Evolutionary conservation across 2,113 vertebrate genomes (phyloP).

Genomic region (Lepisosteus oculatus): DNA sequence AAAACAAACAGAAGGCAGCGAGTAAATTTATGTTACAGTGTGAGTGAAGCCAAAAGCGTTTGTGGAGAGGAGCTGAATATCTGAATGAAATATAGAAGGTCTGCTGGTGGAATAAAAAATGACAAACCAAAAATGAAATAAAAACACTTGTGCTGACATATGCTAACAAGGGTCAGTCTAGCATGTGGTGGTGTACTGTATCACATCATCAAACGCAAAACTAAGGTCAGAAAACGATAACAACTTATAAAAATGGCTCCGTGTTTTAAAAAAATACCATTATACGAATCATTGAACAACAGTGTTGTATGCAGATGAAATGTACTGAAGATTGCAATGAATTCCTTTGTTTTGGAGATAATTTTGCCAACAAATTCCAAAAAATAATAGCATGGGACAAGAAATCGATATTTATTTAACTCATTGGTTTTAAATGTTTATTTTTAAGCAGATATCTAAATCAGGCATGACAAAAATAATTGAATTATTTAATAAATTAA

Average conservation of each 20-base stretch:
- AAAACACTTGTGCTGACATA: not conserved
- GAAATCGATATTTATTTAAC: no score
- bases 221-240: constrained; percentile 9
- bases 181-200: constrained; percentile 33
- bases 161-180: constrained; percentile 19
- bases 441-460: no score
- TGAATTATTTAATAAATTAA: no score
- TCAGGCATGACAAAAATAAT: no score
- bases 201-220: constrained; percentile 5
- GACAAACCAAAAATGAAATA: not conserved
- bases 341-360: no score
- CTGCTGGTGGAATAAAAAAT: constrained; percentile 33
- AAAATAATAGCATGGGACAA: no score
- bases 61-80: constrained; percentile 27
- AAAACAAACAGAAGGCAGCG: constrained; percentile 20
- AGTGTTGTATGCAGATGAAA: not conserved
- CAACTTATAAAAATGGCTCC: no score
- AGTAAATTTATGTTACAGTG: constrained; percentile 46
- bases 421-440: no score
- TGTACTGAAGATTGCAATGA: no score
- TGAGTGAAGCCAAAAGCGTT: constrained; percentile 35
- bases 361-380: no score
- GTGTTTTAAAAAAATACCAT: no score
- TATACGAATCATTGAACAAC: not conserved
- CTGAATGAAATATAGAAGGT: constrained; percentile 46